Conservation (phyloP, 2,888 invertebrate genomes). For the Polydrusus tereticollis region DNA sequence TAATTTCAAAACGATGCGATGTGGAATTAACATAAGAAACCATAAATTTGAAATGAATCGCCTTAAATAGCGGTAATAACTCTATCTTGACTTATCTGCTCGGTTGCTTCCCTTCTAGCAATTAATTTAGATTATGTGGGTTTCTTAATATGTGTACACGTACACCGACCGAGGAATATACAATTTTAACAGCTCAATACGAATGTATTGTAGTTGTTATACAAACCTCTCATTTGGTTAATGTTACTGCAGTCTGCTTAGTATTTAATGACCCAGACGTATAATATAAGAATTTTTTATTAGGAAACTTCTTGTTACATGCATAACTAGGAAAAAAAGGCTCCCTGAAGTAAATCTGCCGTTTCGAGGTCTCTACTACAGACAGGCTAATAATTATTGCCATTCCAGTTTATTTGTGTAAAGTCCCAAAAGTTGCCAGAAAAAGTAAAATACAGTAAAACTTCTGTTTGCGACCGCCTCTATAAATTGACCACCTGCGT, state of each 20-base stretch:
- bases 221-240: not conserved
- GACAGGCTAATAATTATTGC: no score
- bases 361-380: no score
- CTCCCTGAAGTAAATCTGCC: no score
- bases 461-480: no score
- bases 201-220: conserved; percentile 18
- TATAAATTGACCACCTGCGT: no score
- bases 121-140: conserved; percentile 49
- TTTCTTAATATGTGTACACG: conserved; percentile 42
- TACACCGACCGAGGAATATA: conserved; percentile 26
- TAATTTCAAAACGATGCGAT: conserved; percentile 18
- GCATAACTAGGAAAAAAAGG: no score
- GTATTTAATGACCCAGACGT: no score
- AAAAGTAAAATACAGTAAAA: no score
- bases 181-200: conserved; percentile 19
- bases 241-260: not conserved
- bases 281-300: no score
- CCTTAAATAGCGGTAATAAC: conserved; percentile 45
- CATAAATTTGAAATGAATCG: conserved; percentile 40
- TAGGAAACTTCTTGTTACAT: no score
- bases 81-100: conserved; percentile 48
- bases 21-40: conserved; percentile 36
- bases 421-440: no score
- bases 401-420: no score
- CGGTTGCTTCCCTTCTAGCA: conserved; percentile 42